Base-by-base conservation (phyloP, 2,888 invertebrate genomes). In the Tipula helvola region DNA sequence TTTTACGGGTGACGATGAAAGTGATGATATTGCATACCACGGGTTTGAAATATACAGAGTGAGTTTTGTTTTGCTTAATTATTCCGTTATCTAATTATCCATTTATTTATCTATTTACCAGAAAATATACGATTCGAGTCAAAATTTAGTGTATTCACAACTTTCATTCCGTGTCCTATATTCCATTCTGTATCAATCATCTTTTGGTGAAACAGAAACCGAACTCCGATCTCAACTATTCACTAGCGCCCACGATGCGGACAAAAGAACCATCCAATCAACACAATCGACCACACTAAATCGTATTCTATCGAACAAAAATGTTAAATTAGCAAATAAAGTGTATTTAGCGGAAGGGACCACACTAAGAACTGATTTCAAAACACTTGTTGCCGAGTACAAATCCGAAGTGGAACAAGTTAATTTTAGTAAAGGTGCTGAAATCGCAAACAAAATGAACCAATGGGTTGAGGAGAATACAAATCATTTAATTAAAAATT, bases 341-440 rank as follows among this genome's bases (percentile, higher is more conserved):
- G 2, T 85, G 12, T 85, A 42, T 42, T 28, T 85, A 0, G 42
- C 39, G 8, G 12, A 85, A 12, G 85, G 42, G 2, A 5, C 41
- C n/a, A 10, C 85, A 28, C 7, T 85, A 18, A 5, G 28, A 3
- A 18, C n/a, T 5, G 5, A 41, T 42, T 85, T 85, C 28, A 42
- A 42, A 85, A 13, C 85, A 44, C 39, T 85, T 85, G 85, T 85
- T 10, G 10, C 39, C 7, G 3, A 42, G 44, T 85, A 42, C 18
- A 41, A 85, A 10, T 39, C 85, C 28, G 42, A 85, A 12, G 42
- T 85, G 39, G 85, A 85, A 85, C 85, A 85, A 44, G 85, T 85
- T 5, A 28, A 44, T 18, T 85, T 85, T 42, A 42, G 41, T 42
- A n/a, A 85, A 44, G 3, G 10, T 3, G 7, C 28, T 10, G 85